Evolutionary conservation across 2,797 vertebrate species (phyloP).

Genomic region (Taenioides sp.): DNA sequence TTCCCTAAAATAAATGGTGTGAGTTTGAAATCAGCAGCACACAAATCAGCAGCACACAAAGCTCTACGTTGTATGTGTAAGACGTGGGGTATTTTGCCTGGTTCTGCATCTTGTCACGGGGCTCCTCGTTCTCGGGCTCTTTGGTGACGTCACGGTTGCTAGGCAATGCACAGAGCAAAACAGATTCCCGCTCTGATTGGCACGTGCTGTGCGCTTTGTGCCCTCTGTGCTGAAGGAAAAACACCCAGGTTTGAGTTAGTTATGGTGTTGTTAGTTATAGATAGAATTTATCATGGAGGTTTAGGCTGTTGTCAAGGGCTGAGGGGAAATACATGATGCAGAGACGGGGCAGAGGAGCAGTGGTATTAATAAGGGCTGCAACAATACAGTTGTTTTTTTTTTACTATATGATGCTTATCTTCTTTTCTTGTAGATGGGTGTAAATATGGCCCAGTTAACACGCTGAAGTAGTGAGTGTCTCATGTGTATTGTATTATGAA

Average conservation of each 20-base stretch:
- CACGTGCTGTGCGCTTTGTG: conserved; percentile 41
- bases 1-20: too few relatives aligned
- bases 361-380: too few relatives aligned
- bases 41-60: neutral
- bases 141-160: conserved; percentile 75
- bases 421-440: too few relatives aligned
- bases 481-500: too few relatives aligned
- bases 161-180: conserved; percentile 76
- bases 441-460: too few relatives aligned
- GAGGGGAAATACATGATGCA: neutral
- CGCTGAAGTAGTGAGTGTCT: too few relatives aligned
- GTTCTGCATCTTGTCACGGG: conserved; percentile 34
- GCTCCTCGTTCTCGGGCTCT: conserved; percentile 57
- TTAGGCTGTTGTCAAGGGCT: conserved; percentile 8
- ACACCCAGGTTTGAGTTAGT: neutral
- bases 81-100: neutral
- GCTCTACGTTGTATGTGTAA: conserved; percentile 22
- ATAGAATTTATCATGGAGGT: neutral
- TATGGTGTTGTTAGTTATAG: neutral
- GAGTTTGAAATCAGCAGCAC: neutral
- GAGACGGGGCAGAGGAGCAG: too few relatives aligned
- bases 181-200: conserved; percentile 77
- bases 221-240: conserved; percentile 7
- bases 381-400: too few relatives aligned
- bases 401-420: too few relatives aligned